phyloP scores from a whole-genome alignment of 2,113 vertebrate genomes.

The Gymnarchus niloticus region DNA sequence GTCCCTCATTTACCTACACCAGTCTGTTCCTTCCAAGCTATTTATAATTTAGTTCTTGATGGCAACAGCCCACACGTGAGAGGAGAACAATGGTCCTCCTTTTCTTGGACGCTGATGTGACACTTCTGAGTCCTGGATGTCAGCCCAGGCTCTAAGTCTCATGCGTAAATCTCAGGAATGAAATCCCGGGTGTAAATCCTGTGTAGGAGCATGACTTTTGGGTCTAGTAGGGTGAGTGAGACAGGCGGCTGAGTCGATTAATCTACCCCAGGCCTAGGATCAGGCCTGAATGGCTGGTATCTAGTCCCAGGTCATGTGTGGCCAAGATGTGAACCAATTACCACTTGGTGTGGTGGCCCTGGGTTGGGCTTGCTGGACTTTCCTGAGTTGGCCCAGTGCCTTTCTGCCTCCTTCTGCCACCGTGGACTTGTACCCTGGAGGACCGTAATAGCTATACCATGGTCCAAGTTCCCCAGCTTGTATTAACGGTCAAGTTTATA shows the following conservation, averaged over 20 bases:
- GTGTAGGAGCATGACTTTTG: not conserved
- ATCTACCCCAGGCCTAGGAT: conserved; percentile 5
- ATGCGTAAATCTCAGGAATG: not conserved
- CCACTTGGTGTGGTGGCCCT: conserved; percentile 9
- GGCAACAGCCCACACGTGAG: conserved; percentile 12
- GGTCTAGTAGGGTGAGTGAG: not conserved
- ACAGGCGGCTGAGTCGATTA: not conserved
- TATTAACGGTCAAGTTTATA: conserved; percentile 1
- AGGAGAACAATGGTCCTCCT: conserved; percentile 19
- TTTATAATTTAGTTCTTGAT: conserved; percentile 15
- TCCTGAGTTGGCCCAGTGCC: conserved; percentile 5
- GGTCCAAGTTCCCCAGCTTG: not conserved
- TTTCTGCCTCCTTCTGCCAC: not conserved
- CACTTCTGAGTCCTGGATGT: conserved; percentile 12
- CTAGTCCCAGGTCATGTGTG: not conserved
- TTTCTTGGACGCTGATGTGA: conserved; percentile 16
- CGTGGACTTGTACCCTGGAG: not conserved
- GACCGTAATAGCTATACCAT: not conserved
- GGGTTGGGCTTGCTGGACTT: not conserved
- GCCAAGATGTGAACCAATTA: conserved; percentile 12
- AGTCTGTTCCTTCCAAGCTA: not conserved
- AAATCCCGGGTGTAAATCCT: conserved; percentile 17
- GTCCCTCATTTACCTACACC: not conserved
- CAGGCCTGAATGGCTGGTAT: not conserved
- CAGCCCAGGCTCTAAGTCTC: conserved; percentile 11